Conservation (phyloP, 1,140 invertebrate genomes). For the Hermatobates lingyangjiaoensis region DNA sequence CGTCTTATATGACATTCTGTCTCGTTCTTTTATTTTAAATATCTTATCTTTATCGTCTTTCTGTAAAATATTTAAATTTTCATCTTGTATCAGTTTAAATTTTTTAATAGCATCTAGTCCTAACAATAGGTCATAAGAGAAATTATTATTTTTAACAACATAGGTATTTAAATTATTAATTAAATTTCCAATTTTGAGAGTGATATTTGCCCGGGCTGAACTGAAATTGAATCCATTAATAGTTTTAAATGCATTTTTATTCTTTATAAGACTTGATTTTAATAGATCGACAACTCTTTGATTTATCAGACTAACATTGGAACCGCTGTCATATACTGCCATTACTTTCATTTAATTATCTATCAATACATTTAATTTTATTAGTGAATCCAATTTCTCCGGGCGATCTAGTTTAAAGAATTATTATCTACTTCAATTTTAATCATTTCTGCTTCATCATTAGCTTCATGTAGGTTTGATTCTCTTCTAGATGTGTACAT, state of each 20-base stretch:
- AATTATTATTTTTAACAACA: conserved; percentile 13
- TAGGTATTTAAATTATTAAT: conserved; percentile 10
- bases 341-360: not conserved
- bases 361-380: conserved; percentile 1
- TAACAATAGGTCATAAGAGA: conserved; percentile 13
- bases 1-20: not conserved
- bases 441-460: not conserved
- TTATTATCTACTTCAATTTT: not conserved
- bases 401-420: not conserved
- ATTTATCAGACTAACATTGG: conserved; percentile 5
- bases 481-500: not conserved
- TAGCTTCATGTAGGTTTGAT: not conserved
- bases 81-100: conserved; percentile 14
- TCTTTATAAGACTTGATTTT: not conserved
- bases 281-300: not conserved
- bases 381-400: conserved; percentile 1
- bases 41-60: conserved; percentile 17
- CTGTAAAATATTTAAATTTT: conserved; percentile 13
- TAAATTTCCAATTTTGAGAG: conserved; percentile 17
- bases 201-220: conserved; percentile 13
- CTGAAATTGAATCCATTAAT: not conserved
- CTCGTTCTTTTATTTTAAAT: not conserved
- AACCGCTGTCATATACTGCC: conserved; percentile 2
- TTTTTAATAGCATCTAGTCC: conserved; percentile 14
- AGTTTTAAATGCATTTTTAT: conserved; percentile 1